A percentile compares a stretch with the other conserved stretches of the same genome.
phyloP scores from a whole-genome alignment of 2,113 vertebrate genomes.

The Podarcis cretensis region DNA sequence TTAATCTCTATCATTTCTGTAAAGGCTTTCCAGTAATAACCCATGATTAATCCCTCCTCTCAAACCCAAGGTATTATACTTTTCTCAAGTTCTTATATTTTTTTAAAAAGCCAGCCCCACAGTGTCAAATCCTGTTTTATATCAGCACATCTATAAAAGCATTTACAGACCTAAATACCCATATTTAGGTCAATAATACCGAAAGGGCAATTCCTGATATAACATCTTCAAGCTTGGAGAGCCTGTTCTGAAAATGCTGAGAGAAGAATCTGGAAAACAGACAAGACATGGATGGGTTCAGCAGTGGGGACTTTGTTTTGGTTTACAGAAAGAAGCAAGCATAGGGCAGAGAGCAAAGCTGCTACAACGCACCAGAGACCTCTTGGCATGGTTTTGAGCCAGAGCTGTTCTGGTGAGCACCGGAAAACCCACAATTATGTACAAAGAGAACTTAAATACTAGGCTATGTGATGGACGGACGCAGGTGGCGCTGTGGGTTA shows the following conservation, averaged over 20 bases:
- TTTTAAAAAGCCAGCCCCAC: conserved; percentile 39
- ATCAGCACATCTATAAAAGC: conserved; percentile 60
- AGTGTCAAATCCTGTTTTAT: conserved; percentile 59
- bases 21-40: conserved; percentile 48
- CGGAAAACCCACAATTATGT: not conserved
- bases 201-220: conserved; percentile 53
- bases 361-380: too few species aligned
- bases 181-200: conserved; percentile 50
- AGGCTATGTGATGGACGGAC: not conserved
- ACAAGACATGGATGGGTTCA: not conserved
- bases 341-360: not conserved
- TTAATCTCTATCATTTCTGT: conserved; percentile 42
- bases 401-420: not conserved
- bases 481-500: too few species aligned
- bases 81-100: conserved; percentile 25
- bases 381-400: not conserved
- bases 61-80: conserved; percentile 48
- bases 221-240: conserved; percentile 54
- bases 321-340: not conserved
- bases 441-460: not conserved
- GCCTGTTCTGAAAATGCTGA: conserved; percentile 54
- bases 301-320: not conserved
- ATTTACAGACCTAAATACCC: conserved; percentile 56
- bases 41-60: conserved; percentile 49
- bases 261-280: conserved; percentile 63